Evolutionary conservation across 2,888 invertebrate genomes (phyloP).

Genomic region (Apocheima hispidaria): DNA sequence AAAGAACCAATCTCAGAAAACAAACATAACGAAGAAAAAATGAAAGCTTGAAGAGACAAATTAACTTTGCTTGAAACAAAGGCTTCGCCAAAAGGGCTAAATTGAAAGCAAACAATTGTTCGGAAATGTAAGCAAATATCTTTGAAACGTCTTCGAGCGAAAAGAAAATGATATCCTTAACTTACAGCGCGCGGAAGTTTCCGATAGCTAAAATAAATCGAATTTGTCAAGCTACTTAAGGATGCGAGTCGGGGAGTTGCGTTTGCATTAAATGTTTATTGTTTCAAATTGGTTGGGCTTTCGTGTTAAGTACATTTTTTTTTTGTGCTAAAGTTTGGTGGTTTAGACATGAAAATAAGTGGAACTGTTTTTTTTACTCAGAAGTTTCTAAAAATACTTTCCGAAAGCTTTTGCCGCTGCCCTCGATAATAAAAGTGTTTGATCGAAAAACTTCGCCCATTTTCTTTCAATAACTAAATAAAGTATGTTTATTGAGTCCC

Average conservation of each 20-base stretch:
- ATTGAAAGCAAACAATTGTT: constrained; percentile 42
- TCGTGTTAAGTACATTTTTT: background rate
- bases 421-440: constrained; percentile 24
- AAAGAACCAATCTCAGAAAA: background rate
- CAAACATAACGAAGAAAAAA: constrained; percentile 21
- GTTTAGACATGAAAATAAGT: background rate
- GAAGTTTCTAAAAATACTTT: background rate
- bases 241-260: constrained; percentile 34
- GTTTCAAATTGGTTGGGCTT: constrained; percentile 15
- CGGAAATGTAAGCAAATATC: constrained; percentile 37
- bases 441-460: constrained; percentile 35
- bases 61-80: constrained; percentile 30
- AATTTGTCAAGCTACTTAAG: constrained; percentile 38
- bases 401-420: background rate
- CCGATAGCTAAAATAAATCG: constrained; percentile 40
- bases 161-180: constrained; percentile 20
- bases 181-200: constrained; percentile 16
- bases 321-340: background rate
- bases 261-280: constrained; percentile 14
- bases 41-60: constrained; percentile 24
- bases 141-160: constrained; percentile 32
- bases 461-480: constrained; percentile 19
- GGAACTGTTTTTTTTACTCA: background rate
- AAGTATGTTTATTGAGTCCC: constrained; percentile 19
- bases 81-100: constrained; percentile 29